Evolutionary conservation across 2,113 vertebrate genomes (phyloP).

Genomic region (Dicerorhinus sumatrensis): DNA sequence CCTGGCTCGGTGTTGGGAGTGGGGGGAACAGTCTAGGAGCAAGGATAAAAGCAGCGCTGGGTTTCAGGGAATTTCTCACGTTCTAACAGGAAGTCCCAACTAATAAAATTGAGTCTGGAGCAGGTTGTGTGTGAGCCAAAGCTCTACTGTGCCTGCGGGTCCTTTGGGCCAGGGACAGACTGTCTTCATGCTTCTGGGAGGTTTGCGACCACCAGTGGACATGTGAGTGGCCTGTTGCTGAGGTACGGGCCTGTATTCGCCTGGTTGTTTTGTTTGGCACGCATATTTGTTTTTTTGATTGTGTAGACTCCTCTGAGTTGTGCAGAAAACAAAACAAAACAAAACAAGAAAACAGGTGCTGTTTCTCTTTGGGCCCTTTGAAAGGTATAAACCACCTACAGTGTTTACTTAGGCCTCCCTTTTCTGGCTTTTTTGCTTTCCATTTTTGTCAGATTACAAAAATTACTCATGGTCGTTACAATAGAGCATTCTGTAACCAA

Average conservation of each 20-base stretch:
- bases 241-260: neutral
- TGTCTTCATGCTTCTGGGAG: neutral
- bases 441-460: constrained; percentile 62
- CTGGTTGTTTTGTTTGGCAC: neutral
- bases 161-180: neutral
- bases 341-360: neutral
- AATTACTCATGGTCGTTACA: constrained; percentile 28
- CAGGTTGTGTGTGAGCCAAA: neutral
- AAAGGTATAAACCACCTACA: neutral
- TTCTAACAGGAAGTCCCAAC: too few species aligned
- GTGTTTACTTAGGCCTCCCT: neutral
- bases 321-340: neutral
- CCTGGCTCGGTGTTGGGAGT: neutral
- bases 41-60: neutral
- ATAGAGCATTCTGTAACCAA: neutral
- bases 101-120: neutral
- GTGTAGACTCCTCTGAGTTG: neutral
- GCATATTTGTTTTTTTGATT: neutral
- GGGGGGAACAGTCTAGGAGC: neutral
- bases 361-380: neutral
- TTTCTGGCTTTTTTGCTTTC: constrained; percentile 28
- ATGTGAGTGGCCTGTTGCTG: neutral
- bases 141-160: neutral
- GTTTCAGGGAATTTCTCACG: neutral
- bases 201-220: neutral